Evolutionary conservation across 1,140 invertebrate genomes (phyloP).

Genomic region (Nixonia krombeini): DNA sequence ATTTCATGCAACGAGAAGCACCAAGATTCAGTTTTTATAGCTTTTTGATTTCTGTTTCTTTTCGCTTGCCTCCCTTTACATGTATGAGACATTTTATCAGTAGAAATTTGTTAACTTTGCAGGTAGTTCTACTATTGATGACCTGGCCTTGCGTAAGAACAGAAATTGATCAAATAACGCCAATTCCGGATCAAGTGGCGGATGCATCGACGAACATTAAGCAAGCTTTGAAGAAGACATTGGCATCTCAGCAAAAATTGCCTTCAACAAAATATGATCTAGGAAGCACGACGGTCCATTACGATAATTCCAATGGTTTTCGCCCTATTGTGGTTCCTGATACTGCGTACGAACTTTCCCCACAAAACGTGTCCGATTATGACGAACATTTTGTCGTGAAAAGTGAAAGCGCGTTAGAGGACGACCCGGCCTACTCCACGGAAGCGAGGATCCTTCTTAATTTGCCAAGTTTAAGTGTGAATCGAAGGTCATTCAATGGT

Average conservation of each 20-base stretch:
- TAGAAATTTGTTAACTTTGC: constrained; percentile 31
- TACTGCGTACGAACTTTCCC: constrained; percentile 9
- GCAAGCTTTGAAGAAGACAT: constrained; percentile 27
- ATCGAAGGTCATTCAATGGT: constrained; percentile 57
- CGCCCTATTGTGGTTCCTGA: constrained; percentile 54
- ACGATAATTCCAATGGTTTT: constrained; percentile 65
- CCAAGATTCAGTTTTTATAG: constrained; percentile 25
- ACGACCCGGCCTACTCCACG: constrained; percentile 57
- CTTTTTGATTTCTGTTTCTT: constrained; percentile 15
- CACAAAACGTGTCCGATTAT: constrained; percentile 4
- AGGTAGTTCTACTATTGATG: constrained; percentile 61
- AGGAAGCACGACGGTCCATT: constrained; percentile 43
- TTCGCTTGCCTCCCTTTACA: neutral
- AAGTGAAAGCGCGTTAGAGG: constrained; percentile 29
- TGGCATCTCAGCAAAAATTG: constrained; percentile 12
- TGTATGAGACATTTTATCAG: neutral
- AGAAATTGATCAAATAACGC: constrained; percentile 29
- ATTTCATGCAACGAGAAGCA: constrained; percentile 38
- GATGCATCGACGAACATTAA: constrained; percentile 54
- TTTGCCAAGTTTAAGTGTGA: constrained; percentile 32
- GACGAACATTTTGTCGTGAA: constrained; percentile 7
- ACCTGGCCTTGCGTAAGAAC: constrained; percentile 54
- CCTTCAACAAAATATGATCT: constrained; percentile 7
- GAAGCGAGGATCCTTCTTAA: constrained; percentile 62
- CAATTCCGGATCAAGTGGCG: constrained; percentile 60